phyloP scores from a whole-genome alignment of 2,797 vertebrate genomes.

The Eospalax fontanierii region DNA sequence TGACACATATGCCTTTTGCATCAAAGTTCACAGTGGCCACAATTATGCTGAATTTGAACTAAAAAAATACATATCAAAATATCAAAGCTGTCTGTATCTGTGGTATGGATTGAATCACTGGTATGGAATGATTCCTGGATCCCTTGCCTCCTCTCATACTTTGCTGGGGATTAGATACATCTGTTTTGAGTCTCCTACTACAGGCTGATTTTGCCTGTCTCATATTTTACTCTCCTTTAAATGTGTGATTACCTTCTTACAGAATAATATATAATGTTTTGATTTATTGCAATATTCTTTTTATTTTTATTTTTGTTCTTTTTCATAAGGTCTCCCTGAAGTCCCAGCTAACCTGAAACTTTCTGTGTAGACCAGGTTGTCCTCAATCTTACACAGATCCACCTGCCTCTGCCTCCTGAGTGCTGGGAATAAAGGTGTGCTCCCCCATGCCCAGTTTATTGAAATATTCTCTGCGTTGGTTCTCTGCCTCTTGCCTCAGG shows the following conservation, averaged over 20 bases:
- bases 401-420: too few relatives aligned
- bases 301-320: background rate
- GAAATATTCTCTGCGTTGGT: background rate
- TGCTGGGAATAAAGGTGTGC: too few relatives aligned
- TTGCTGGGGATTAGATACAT: background rate
- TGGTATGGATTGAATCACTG: background rate
- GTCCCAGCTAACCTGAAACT: too few relatives aligned
- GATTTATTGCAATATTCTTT: background rate
- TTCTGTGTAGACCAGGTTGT: too few relatives aligned
- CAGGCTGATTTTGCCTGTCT: background rate
- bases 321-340: too few relatives aligned
- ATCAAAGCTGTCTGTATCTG: background rate
- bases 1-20: too few relatives aligned
- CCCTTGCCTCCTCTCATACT: background rate
- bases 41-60: background rate
- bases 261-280: background rate
- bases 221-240: background rate
- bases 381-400: too few relatives aligned
- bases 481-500: background rate
- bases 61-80: background rate
- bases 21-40: background rate
- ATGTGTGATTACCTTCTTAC: background rate
- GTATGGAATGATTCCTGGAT: background rate
- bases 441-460: background rate
- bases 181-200: background rate